Evolutionary conservation across 2,888 invertebrate species (phyloP), one percentile per base, ranked within the genome.

Genomic region (Elmis aenea): DNA sequence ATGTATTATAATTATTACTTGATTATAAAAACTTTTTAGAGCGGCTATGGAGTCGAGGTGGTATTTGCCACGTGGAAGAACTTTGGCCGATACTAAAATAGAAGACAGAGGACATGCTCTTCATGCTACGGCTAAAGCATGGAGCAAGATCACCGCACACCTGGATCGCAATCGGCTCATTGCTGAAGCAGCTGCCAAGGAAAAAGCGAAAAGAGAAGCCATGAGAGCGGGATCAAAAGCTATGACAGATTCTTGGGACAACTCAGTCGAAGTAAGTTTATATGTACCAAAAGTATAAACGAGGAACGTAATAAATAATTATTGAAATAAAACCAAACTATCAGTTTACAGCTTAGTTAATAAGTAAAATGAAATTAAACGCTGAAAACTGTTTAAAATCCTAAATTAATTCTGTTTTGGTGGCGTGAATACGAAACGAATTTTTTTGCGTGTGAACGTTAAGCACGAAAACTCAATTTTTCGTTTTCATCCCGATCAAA

Each of bases 211-310:
- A 13, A 63, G 59, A 24, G 54, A 61, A 22, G 60, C 66, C 21
- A 42, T 72, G 13, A 68, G 68, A 35, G 57, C 68, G 9, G 67
- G 61, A 1, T 70, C 69, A 0, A 59, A 66, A 23, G 56, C 58
- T 5, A 64, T 73, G 64, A 70, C 66, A 0, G 61, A 61, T 43
- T 58, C 55, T 31, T 74, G 70, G 71, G 62, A 59, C n/a, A 65
- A 68, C 24, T 68, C 68, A 0, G 51, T 66, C 20, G 64, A 69
- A 54, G 68, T 67, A 52, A 39, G 15, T 5, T 6, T 18, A 6
- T 18, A 5, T 6, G 8, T 5, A 5, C 8, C 18, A 18, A 18
- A 23, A 6, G n/a, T 6, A 18, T 18, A 18, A 18, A 18, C 5
- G 8, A n/a, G n/a, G n/a, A n/a, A n/a, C n/a, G n/a, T n/a, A n/a